Base-by-base conservation (phyloP, 2,888 invertebrate genomes). In the Caradrina kadenii region DNA sequence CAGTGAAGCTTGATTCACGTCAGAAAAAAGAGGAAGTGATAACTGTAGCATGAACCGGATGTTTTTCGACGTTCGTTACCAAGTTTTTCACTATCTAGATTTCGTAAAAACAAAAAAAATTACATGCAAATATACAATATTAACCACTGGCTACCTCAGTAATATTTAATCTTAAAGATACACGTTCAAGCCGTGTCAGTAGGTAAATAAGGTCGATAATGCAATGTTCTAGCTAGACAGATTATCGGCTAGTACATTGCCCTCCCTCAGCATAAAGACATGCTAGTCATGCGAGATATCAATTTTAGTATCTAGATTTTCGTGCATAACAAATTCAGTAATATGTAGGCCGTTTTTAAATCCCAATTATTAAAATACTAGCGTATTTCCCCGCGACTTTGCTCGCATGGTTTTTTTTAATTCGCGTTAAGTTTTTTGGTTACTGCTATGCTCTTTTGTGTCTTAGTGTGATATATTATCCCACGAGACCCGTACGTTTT, bases 221-320 rank as follows among this genome's bases (percentile, higher is more conserved):
- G 50, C 45, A 50, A 50, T 31, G 39, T 35, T 63, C 22, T 48
- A 64, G 17, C 22, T 48, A 64, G 17, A 48, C 39, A 50, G 56
- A 78, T 53, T 52, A 60, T 49, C 45, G 45, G 26, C 39, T 55
- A 35, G 78, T 22, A 63, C 50, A 61, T 45, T 63, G 73, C 11
- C 60, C 72, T 56, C 11, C 60, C 72, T 56, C n/a, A 0, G 60
- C 72, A 13, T 31, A 56, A 50, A 76, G 22, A 60, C 5, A 35
- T 15, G 31, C 2, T 39, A 13, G 58, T 1, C 10, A 35, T 39
- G n/a, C n/a, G 11, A 54, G 15, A 7, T 61, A 69, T 76, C 48
- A 49, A 6, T 19, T 13, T 39, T 45, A 62, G 31, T 49, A 22
- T 13, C 31, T 69, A 49, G 7, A 53, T 49, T 53, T 72, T 58